Conservation (phyloP, 2,888 invertebrate genomes). For the Anorthoa munda region DNA sequence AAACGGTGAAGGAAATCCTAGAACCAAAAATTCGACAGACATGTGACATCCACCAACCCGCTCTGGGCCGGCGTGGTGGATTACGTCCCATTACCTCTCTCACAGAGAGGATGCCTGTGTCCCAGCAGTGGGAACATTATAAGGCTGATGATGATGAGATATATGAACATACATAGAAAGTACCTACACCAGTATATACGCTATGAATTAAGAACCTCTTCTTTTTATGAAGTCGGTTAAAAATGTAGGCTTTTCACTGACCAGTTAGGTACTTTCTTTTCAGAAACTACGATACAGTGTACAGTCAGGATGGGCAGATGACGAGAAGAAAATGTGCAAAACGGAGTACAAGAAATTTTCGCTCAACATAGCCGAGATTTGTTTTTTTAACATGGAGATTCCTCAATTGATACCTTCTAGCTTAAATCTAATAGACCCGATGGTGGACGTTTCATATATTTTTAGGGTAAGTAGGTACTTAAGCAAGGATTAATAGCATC, state of each 20-base stretch:
- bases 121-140: too few species aligned
- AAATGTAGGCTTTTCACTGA: not conserved
- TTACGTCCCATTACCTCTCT: too few species aligned
- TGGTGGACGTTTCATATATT: conserved; percentile 82
- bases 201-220: too few species aligned
- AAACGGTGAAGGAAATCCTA: too few species aligned
- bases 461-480: conserved; percentile 69
- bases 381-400: conserved; percentile 79
- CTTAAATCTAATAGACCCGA: conserved; percentile 74
- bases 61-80: too few species aligned
- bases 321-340: conserved; percentile 77
- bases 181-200: too few species aligned
- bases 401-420: conserved; percentile 82
- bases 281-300: conserved; percentile 82
- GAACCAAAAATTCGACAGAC: too few species aligned
- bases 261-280: conserved; percentile 57
- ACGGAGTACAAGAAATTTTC: conserved; percentile 73
- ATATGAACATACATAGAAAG: too few species aligned
- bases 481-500: too few species aligned
- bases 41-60: too few species aligned
- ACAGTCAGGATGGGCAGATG: conserved; percentile 77
- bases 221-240: not conserved
- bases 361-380: conserved; percentile 74
- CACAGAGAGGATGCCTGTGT: too few species aligned
- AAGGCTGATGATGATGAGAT: too few species aligned